Evolutionary conservation across 2,888 invertebrate species (phyloP), one percentile per base, ranked within the genome.

Genomic region (Leucozona laternaria): DNA sequence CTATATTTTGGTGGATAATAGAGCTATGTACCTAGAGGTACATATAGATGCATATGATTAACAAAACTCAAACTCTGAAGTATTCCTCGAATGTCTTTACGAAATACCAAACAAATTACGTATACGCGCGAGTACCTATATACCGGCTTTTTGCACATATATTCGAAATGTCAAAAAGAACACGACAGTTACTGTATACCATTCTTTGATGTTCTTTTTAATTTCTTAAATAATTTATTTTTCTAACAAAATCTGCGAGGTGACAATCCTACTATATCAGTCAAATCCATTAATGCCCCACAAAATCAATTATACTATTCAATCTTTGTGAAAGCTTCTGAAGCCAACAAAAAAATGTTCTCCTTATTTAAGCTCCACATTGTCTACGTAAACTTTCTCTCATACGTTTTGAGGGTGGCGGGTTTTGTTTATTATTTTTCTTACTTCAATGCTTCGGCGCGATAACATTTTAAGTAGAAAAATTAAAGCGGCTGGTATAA

Each of bases 401-500:
- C 50, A 20, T 68, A n/a, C n/a, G 25, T 53, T 48, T 31, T 60
- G 76, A 15, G 80, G 80, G 60, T 85, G 58, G 60, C 80, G 58
- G 60, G 25, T 76, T 70, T 48, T 48, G 34, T 34, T 68, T 60
- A 37, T 13, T n/a, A n/a, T 79, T 79, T n/a, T 58, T 7, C 37
- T 17, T 37, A 34, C 25, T 60, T 58, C 6, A 66, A 22, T 31
- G 37, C 64, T 73, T 62, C 62, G 37, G 34, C 28, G 25, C 28
- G 45, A 4, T 0, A 17, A 37, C 73, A 50, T 70, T 70, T 60
- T 15, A 5, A 48, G 55, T 66, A 20, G n/a, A 62, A 50, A 37
- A 50, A 64, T 64, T 70, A 70, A 40, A 60, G 55, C 62, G 25
- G 50, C 53, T 68, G 73, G 82, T 86, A 86, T 86, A 86, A 86